Evolutionary conservation across 1,140 invertebrate genomes (phyloP).

Genomic region (Forficula auricularia): DNA sequence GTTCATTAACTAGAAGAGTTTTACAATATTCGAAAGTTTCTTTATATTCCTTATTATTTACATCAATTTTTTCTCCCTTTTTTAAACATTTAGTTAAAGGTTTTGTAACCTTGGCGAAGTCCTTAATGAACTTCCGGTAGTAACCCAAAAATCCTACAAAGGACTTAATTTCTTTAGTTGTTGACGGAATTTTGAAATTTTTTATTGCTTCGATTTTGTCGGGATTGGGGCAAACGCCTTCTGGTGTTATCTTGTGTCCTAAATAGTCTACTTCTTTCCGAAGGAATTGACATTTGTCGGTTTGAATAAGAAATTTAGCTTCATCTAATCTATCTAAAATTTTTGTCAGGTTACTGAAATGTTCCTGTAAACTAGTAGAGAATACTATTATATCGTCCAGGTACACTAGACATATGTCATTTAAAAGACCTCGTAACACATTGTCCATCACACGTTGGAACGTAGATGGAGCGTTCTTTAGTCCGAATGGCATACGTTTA

Average conservation of each 20-base stretch:
- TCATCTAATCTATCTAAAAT: conserved; percentile 10
- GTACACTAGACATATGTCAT: conserved; percentile 17
- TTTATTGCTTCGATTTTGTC: conserved; percentile 16
- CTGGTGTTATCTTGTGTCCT: conserved; percentile 11
- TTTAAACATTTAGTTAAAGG: conserved; percentile 18
- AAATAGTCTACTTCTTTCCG: conserved; percentile 11
- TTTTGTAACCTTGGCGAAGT: conserved; percentile 18
- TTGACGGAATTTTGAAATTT: conserved; percentile 18
- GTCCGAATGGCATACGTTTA: conserved; percentile 18
- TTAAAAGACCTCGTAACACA: conserved; percentile 18
- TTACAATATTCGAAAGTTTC: conserved; percentile 10
- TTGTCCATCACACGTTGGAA: conserved; percentile 24
- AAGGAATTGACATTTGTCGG: conserved; percentile 14
- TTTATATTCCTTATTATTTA: conserved; percentile 7
- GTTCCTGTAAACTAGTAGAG: neutral
- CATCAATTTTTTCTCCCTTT: conserved; percentile 14
- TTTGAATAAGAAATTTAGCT: conserved; percentile 12
- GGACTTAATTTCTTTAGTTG: conserved; percentile 17
- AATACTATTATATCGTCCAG: conserved; percentile 19
- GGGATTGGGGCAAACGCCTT: conserved; percentile 13
- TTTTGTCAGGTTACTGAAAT: conserved; percentile 2
- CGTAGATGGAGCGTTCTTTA: conserved; percentile 17
- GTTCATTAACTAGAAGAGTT: conserved; percentile 7
- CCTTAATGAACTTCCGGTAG: conserved; percentile 15
- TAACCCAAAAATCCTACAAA: conserved; percentile 17